Evolutionary conservation across 2,113 vertebrate genomes (phyloP).

Genomic region (Archocentrus centrarchus): DNA sequence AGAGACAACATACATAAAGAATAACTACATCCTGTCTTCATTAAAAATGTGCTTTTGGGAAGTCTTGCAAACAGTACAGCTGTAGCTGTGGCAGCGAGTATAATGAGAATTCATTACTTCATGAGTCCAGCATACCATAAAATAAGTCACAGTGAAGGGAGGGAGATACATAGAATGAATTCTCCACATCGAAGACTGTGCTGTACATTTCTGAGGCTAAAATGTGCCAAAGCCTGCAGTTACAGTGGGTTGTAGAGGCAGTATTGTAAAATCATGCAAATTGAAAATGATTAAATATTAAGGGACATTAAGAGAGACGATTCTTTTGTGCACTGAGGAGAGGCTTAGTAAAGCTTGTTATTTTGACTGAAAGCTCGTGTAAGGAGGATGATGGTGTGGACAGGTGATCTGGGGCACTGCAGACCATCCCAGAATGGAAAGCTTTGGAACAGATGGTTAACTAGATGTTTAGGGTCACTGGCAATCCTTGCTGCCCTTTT

Average conservation of each 20-base stretch:
- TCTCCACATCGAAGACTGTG: slow-evolving; percentile 5
- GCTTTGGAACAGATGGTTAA: slow-evolving; percentile 58
- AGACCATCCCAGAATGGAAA: slow-evolving; percentile 1
- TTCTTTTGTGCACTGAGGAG: not conserved
- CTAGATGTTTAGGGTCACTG: slow-evolving; percentile 50
- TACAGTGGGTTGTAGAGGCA: not conserved
- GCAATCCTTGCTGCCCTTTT: slow-evolving; percentile 45
- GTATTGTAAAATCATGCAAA: slow-evolving; percentile 6
- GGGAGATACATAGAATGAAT: slow-evolving; percentile 13
- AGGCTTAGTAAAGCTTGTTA: not conserved
- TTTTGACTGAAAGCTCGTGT: not conserved
- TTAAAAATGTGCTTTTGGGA: slow-evolving; percentile 49
- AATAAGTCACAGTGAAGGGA: slow-evolving; percentile 21
- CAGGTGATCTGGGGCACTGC: not conserved
- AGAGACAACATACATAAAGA: not conserved
- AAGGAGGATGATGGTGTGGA: not conserved
- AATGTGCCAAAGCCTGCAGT: not conserved
- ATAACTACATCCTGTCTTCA: slow-evolving; percentile 9
- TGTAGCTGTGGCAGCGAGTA: slow-evolving; percentile 39
- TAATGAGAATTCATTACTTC: slow-evolving; percentile 55
- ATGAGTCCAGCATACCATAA: slow-evolving; percentile 29
- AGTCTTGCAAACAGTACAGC: slow-evolving; percentile 34
- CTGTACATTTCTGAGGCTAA: slow-evolving; percentile 7
- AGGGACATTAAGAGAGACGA: not conserved
- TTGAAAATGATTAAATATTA: slow-evolving; percentile 18